phyloP scores from a whole-genome alignment of 2,797 vertebrate species.

The Acanthurus leucopareius region DNA sequence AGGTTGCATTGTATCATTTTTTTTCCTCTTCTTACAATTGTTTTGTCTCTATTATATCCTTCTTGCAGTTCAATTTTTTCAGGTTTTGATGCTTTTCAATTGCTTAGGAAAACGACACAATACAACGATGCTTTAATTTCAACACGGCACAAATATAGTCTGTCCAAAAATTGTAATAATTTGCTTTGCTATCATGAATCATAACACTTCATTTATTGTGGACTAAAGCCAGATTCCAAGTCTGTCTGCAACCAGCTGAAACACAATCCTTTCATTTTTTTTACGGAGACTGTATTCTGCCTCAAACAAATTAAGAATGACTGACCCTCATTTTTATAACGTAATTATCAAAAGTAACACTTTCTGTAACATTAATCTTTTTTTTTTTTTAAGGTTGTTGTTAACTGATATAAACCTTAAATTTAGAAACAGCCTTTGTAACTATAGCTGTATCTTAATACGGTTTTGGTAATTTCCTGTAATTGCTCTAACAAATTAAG shows the following conservation, averaged over 20 bases:
- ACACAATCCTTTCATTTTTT: slow-evolving; percentile 47
- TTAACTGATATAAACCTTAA: background rate
- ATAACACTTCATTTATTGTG: slow-evolving; percentile 44
- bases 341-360: slow-evolving; percentile 3
- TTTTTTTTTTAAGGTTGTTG: too few species aligned
- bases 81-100: background rate
- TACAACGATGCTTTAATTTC: slow-evolving; percentile 12
- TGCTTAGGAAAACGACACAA: slow-evolving; percentile 7
- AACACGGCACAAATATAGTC: slow-evolving; percentile 28
- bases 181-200: slow-evolving; percentile 31
- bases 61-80: background rate
- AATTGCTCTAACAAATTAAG: background rate
- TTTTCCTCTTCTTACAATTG: background rate
- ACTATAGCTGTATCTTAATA: too few species aligned
- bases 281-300: background rate
- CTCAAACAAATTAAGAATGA: slow-evolving; percentile 23
- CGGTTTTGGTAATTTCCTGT: background rate
- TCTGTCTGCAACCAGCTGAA: slow-evolving; percentile 40
- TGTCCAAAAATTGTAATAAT: slow-evolving; percentile 26
- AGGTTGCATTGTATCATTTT: slow-evolving; percentile 3
- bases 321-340: background rate
- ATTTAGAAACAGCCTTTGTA: background rate
- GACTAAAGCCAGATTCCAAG: slow-evolving; percentile 43
- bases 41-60: background rate
- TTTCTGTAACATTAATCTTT: background rate